Evolutionary conservation across 1,140 invertebrate species (phyloP), one percentile per base, ranked within the genome.

Genomic region (Oryctes rhinoceros): DNA sequence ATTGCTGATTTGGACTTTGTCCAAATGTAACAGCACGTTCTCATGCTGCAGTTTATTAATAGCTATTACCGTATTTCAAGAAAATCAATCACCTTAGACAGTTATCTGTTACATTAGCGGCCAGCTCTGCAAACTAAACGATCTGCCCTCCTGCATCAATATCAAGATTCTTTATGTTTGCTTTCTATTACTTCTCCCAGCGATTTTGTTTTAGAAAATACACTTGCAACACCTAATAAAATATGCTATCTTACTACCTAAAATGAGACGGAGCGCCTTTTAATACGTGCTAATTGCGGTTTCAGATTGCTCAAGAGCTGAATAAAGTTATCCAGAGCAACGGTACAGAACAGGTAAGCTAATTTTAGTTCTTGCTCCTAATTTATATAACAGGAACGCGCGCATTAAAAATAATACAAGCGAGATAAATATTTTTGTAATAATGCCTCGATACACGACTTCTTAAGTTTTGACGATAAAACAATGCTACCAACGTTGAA

Each of bases 261-360:
- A 59, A 18, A 53, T 4, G 49, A n/a, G 18, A 59, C 15, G 15
- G 53, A 10, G 48, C 5, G 48, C 39, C 35, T n/a, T 47, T 39
- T 47, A 44, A 76, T 18, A 6, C 6, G 6, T 47, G 47, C 1
- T n/a, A 76, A 44, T 49, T 13, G 10, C 20, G 20, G n/a, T 81
- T 81, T 75, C 71, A 81, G 81, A 76, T 81, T 24, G 76, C 79
- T 35, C 79, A 81, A 77, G 81, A 81, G 74, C 39, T 81, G 49
- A 80, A 81, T 75, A 78, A 80, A 71, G 53, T 81, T 13, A 79
- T 53, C 71, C 53, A 74, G 47, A 71, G 49, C 20, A 80, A 78
- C 67, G 59, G 47, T 79, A 77, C 65, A 30, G 80, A 81, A 79
- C 35, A 35, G 77, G 80, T 81, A 71, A 71, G 65, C 18, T 37